phyloP scores from a whole-genome alignment of 2,797 vertebrate genomes.

The Cyclura pinguis region DNA sequence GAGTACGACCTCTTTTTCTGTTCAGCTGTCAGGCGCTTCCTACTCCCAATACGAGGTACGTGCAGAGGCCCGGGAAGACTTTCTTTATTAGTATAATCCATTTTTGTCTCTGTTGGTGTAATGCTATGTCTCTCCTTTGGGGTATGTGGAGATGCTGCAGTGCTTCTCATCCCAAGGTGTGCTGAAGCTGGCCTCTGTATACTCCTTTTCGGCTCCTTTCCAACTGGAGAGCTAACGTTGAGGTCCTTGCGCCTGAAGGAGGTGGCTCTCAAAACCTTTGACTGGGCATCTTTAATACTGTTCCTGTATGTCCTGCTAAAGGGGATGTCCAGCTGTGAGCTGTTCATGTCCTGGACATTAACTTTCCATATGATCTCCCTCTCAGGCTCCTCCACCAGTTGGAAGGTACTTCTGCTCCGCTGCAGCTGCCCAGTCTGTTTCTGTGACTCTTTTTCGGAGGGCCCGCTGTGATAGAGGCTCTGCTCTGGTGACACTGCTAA shows the following conservation, averaged over 20 bases:
- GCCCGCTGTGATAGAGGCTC: conserved; percentile 55
- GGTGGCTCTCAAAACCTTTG: conserved; percentile 89
- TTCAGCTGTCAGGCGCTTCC: conserved; percentile 87
- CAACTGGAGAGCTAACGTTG: conserved; percentile 72
- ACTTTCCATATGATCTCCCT: conserved; percentile 77
- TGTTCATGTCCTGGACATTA: conserved; percentile 71
- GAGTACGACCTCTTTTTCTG: conserved; percentile 96
- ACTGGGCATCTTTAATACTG: conserved; percentile 90
- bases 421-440: conserved; percentile 78
- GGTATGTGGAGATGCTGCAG: conserved; percentile 80
- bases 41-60: conserved; percentile 84
- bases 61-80: conserved; percentile 67
- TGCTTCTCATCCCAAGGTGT: conserved; percentile 77
- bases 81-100: conserved; percentile 51
- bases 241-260: conserved; percentile 89
- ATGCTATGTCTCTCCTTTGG: conserved; percentile 90
- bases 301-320: conserved; percentile 88
- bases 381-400: conserved; percentile 78
- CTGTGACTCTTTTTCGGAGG: conserved; percentile 61
- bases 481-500: conserved; percentile 55
- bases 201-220: conserved; percentile 68
- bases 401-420: conserved; percentile 88
- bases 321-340: conserved; percentile 77
- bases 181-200: conserved; percentile 81
- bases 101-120: conserved; percentile 75